Evolutionary conservation across 2,113 vertebrate species (phyloP), one percentile per base, ranked within the genome.

Genomic region (Hyaena hyaena): DNA sequence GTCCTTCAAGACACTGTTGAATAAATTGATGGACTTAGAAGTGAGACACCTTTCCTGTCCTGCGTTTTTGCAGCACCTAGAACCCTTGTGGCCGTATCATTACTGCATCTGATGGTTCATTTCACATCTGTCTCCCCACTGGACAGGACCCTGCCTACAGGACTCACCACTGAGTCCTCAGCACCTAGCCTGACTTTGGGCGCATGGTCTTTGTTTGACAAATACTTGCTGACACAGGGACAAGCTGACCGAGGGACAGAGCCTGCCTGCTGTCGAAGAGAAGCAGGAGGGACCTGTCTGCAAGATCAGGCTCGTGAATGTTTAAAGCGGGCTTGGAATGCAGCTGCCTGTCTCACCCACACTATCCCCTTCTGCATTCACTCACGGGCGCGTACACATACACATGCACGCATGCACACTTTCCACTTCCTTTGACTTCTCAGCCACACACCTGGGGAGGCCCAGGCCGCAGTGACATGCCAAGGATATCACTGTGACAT

Each of bases 331-430:
- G 55, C 39, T 68, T 74, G n/a, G 74, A 74, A 73, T 5, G 15
- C 19, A 96, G 95, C 61, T 86, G 19, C 26, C 68, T 58, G 50
- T 43, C 69, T 71, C 19, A 48, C 16, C 31, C 5, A 23, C 3
- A 19, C 31, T 58, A 39, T 3, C 3, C 35, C 48, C 24, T 71
- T 39, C n/a, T 23, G 24, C 28, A 28, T 66, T 39, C 3, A 19
- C 8, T 1, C 26, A 3, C 15, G 2, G 0, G 0, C 1, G 1
- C 8, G 2, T 8, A 2, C 73, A 0, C 33, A 9, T 7, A 3
- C 4, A 26, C 53, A 35, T 28, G 24, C 31, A 65, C 31, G 23
- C 50, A 31, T 58, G 19, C 23, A 24, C 10, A 43, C 35, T 58
- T 10, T 28, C 58, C 8, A 43, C 45, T 73, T 77, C 71, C 58